Evolutionary conservation across 2,113 vertebrate species (phyloP), one percentile per base, ranked within the genome.

Genomic region (Trinectes maculatus): DNA sequence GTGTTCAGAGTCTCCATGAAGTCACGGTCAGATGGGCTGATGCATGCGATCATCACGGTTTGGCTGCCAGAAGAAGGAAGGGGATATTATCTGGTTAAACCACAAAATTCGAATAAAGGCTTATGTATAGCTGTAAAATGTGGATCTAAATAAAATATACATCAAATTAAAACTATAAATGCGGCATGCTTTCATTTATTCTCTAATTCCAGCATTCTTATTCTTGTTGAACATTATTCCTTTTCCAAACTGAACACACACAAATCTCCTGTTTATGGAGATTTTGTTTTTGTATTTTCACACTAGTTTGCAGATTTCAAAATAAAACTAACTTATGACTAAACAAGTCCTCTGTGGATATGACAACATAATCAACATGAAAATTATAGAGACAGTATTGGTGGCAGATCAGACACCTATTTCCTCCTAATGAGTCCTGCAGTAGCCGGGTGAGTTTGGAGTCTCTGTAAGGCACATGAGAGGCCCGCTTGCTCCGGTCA

Each of bases 1-100:
- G 96, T 95, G 92, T 98, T 99, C 82, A 99, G 75, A 0, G 97
- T 99, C 87, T 99, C 97, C 97, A 99, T 99, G 87, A 99, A 99
- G 90, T 99, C 97, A 34, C 96, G 92, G 82, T 99, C 97, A 3
- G 97, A 99, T 36, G 97, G 97, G 84, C 97, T 99, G 87, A 96
- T 95, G 69, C 97, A 99, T 0, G 97, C 97, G 44, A 99, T 99
- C 97, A 99, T 99, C 72, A 99, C 90, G 0, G 97, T 99, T 92
- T 96, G 97, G 85, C 97, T 99, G 37, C 53, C 19, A 26, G 10
- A 5, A 16, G 18, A 28, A 33, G 5, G n/a, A 61, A 16, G 13
- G 3, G 0, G 21, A 21, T 1, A 11, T 33, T 58, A 43, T 18
- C 26, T 6, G n/a, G n/a, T n/a, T n/a, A n/a, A n/a, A n/a, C n/a